Conservation (phyloP, 2,113 vertebrate genomes). For the Plotosus lineatus region DNA sequence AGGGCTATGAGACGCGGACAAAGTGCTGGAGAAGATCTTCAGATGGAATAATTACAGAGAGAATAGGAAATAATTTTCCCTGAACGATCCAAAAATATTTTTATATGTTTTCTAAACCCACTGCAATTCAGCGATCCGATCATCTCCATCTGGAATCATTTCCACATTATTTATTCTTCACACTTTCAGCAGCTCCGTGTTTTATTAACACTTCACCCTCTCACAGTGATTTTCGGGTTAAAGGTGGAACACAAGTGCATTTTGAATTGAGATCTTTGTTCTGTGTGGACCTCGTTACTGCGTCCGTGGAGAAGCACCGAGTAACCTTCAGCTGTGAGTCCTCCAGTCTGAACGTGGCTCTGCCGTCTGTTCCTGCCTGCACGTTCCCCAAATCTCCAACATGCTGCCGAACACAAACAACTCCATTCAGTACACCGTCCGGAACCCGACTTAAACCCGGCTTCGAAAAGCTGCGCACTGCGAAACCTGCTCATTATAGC, state of each 20-base stretch:
- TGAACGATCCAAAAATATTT: no score
- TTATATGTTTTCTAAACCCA: no score
- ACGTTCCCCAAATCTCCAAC: slow-evolving; percentile 89
- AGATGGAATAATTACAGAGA: no score
- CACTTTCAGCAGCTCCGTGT: background rate
- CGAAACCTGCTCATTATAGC: no score
- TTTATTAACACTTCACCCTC: no score
- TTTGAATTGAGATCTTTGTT: background rate
- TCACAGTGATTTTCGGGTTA: background rate
- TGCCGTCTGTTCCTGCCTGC: slow-evolving; percentile 69
- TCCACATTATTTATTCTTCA: background rate
- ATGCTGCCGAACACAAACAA: slow-evolving; percentile 69
- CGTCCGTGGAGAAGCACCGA: background rate
- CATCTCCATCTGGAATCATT: background rate
- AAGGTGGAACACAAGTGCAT: background rate
- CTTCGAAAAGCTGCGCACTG: no score
- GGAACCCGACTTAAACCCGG: no score
- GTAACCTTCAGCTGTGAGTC: slow-evolving; percentile 80
- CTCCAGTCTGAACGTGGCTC: slow-evolving; percentile 81
- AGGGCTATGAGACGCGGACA: background rate
- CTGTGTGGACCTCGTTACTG: background rate
- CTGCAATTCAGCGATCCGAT: no score
- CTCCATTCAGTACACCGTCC: background rate
- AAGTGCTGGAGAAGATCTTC: background rate
- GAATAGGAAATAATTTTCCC: no score